These are phyloP conservation scores for Cantharis rufa DNA, from an alignment of 2,888 invertebrate species.

Conservation along the genomic window DNA sequence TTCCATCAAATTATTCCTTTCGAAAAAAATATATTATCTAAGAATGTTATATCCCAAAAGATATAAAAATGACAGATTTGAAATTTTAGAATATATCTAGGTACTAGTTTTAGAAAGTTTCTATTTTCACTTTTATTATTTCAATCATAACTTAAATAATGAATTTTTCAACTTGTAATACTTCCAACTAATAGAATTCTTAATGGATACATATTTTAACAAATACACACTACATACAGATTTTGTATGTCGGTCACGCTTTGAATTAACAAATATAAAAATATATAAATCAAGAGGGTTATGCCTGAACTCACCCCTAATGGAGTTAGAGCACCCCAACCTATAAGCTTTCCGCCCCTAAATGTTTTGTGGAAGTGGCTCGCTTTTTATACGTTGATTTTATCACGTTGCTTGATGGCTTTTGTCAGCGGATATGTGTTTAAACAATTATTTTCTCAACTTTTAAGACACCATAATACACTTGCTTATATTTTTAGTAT, in stretches of 20 bases:
- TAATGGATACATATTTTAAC: neutral
- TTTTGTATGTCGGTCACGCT: conserved; percentile 36
- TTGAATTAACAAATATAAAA: conserved; percentile 41
- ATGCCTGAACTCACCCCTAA: conserved; percentile 36
- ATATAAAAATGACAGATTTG: neutral
- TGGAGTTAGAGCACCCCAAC: conserved; percentile 34
- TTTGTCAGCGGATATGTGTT: conserved; percentile 33
- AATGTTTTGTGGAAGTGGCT: conserved; percentile 33
- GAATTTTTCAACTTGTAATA: neutral
- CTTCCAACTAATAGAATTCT: neutral
- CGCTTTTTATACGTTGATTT: conserved; percentile 34
- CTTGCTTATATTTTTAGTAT: neutral
- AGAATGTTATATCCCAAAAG: too few species aligned
- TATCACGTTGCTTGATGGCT: conserved; percentile 34
- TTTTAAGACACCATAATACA: conserved; percentile 6
- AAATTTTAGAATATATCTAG: neutral
- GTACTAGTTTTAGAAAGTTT: neutral
- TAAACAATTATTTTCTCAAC: conserved; percentile 29
- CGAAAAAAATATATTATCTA: too few species aligned
- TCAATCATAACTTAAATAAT: neutral
- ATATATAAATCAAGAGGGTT: conserved; percentile 40
- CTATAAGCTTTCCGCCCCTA: conserved; percentile 37
- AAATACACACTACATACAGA: conserved; percentile 19
- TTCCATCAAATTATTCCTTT: too few species aligned
- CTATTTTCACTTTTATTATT: neutral